These are phyloP conservation scores for Tribolium madens DNA, from an alignment of 1,140 invertebrate genomes.

Conservation along the genomic window DNA sequence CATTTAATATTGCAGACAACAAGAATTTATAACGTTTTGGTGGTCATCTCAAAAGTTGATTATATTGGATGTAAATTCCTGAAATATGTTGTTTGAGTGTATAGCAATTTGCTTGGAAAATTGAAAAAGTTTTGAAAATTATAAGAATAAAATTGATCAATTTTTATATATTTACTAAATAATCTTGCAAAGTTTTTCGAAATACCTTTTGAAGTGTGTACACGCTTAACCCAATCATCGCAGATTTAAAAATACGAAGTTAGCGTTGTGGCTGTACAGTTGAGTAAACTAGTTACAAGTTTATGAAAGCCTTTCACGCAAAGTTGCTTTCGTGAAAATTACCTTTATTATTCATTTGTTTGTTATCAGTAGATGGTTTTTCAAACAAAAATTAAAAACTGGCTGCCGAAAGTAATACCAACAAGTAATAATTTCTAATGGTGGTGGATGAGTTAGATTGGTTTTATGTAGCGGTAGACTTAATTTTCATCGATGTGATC, in stretches of 20 bases:
- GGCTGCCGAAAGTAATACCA: not conserved
- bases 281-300: conserved; percentile 39
- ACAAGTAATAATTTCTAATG: conserved; percentile 16
- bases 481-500: conserved; percentile 40
- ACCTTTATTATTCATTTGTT: conserved; percentile 26
- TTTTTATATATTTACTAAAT: conserved; percentile 19
- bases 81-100: not conserved
- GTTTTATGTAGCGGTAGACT: conserved; percentile 3
- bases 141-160: too few species aligned
- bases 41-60: not conserved
- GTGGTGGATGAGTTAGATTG: conserved; percentile 15
- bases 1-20: not conserved
- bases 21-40: not conserved
- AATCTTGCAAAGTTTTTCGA: not conserved
- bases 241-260: conserved; percentile 22
- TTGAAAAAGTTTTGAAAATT: too few species aligned
- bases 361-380: not conserved
- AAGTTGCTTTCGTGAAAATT: conserved; percentile 37
- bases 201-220: not conserved
- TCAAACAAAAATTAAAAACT: conserved; percentile 16
- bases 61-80: not conserved
- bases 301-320: conserved; percentile 41
- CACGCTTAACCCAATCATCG: conserved; percentile 24
- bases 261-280: conserved; percentile 8
- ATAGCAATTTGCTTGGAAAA: not conserved